Conservation (phyloP, 2,888 invertebrate genomes). For the Polyommatus iphigenia region DNA sequence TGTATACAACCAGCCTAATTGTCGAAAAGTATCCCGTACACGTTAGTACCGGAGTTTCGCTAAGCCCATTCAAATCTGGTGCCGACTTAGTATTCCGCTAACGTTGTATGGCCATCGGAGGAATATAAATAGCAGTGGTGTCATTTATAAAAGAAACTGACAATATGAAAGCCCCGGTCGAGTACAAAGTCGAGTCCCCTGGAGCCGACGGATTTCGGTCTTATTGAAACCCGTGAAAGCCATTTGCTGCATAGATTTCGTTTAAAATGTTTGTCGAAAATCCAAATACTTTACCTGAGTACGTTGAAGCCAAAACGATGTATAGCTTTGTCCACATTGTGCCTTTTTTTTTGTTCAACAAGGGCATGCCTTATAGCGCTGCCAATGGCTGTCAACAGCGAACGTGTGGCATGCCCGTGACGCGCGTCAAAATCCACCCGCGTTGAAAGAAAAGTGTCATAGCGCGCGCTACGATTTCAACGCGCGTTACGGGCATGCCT, state of each 20-base stretch:
- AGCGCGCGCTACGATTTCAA: too few relatives aligned
- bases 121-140: slow-evolving; percentile 68
- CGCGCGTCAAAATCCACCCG: too few relatives aligned
- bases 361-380: too few relatives aligned
- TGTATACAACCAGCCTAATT: background rate
- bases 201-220: background rate
- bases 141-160: slow-evolving; percentile 67
- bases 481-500: too few relatives aligned
- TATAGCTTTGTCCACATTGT: too few relatives aligned
- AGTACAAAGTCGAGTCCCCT: background rate
- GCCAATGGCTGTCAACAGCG: too few relatives aligned
- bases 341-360: too few relatives aligned
- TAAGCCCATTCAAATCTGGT: slow-evolving; percentile 47
- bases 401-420: too few relatives aligned
- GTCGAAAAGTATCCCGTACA: background rate
- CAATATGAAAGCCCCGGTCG: slow-evolving; percentile 57
- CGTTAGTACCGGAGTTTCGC: slow-evolving; percentile 23
- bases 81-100: slow-evolving; percentile 62
- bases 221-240: background rate
- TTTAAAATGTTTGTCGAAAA: background rate
- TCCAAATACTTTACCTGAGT: background rate
- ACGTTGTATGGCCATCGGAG: slow-evolving; percentile 59
- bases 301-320: background rate
- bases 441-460: too few relatives aligned
- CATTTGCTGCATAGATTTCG: background rate